Percentiles rank a stretch among this genome's conserved stretches.
Conservation (phyloP, 1,140 invertebrate genomes). For the Danaus melanippus region DNA sequence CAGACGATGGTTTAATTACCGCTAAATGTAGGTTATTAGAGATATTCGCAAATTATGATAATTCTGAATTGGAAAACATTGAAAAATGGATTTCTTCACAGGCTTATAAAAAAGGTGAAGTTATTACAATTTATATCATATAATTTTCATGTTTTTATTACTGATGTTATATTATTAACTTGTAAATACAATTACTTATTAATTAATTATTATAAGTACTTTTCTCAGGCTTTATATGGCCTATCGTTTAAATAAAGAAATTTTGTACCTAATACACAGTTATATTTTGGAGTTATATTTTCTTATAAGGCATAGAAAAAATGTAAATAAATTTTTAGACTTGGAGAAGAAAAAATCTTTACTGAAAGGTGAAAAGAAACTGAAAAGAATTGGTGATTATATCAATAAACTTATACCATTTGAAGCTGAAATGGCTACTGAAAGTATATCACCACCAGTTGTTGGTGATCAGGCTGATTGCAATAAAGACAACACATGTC, state of each 20-base stretch:
- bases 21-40: constrained; percentile 41
- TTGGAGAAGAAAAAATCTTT: constrained; percentile 46
- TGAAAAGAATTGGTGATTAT: constrained; percentile 70
- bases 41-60: constrained; percentile 37
- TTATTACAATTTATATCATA: too few species aligned
- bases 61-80: constrained; percentile 32
- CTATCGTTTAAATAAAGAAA: too few species aligned
- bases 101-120: constrained; percentile 46
- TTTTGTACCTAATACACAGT: too few species aligned
- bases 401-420: constrained; percentile 73
- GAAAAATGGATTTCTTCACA: constrained; percentile 51
- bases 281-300: too few species aligned
- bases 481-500: constrained; percentile 72
- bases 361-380: constrained; percentile 37
- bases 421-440: constrained; percentile 73
- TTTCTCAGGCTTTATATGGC: too few species aligned
- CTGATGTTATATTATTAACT: too few species aligned
- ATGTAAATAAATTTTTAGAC: constrained; percentile 38
- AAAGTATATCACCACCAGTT: constrained; percentile 71
- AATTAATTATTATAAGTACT: too few species aligned
- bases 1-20: constrained; percentile 31
- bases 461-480: constrained; percentile 77
- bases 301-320: neutral
- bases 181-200: too few species aligned
- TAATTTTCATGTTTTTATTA: too few species aligned